Base-by-base conservation (phyloP, 2,888 invertebrate species). In the Pyrrhia umbra region DNA sequence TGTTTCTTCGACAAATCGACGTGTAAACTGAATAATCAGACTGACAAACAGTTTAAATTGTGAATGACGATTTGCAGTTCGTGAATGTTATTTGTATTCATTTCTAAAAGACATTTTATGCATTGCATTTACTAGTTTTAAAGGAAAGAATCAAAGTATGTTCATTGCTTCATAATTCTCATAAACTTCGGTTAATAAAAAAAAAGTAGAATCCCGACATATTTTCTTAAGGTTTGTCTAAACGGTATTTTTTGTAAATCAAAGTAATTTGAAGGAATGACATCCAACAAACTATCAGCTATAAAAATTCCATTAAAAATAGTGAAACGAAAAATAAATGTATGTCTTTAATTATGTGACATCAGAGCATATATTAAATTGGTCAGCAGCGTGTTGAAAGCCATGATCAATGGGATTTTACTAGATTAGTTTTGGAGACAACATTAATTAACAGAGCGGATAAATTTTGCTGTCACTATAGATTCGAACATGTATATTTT, bases 381-480 rank as follows among this genome's bases (percentile, higher is more conserved):
- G 34, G 39, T 56, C 52, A 57, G 18, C 58, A n/a, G n/a, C 23
- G 13, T 25, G 40, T 64, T 68, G 56, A 46, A 65, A 68, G 15
- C 51, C 8, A 18, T 76, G 74, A 79, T 74, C 43, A 56, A 79
- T 77, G 64, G 21, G 65, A 63, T 59, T 56, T 50, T 42, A 49
- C 16, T 66, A 46, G 54, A 76, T 78, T 70, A 15, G 47, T 61
- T 63, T 67, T 52, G 18, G 21, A 62, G 34, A 62, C 49, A 46
- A 57, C 60, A 63, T 71, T 67, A 20, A 72, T 54, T 72, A 61
- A 66, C 9, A 6, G 57, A 71, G 27, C 13, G 4, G 4, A 71
- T 66, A 43, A 49, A 60, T 71, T 18, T 49, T 18, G 51, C 16
- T 60, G 70, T 65, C 47, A 65, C 40, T 30, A 2, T 25, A n/a